Evolutionary conservation across 2,888 invertebrate genomes (phyloP), one percentile per base, ranked within the genome.

Genomic region (Macaria notata): DNA sequence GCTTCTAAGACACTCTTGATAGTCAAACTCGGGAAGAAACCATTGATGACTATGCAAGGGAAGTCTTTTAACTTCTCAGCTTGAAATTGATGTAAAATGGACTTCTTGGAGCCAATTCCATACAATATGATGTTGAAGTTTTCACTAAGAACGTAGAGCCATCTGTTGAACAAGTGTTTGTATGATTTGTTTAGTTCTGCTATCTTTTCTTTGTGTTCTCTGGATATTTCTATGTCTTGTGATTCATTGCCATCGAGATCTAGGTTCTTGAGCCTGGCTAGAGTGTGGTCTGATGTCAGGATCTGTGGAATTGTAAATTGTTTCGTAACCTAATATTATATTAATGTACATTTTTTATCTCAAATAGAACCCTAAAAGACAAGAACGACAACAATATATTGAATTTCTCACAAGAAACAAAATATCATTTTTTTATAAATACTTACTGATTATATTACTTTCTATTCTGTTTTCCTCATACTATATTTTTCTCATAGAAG

Each of bases 1-100:
- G 93, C 93, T 84, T 95, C 96, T 45, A 96, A 82, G 67, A 96
- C 93, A 92, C 95, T 96, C 88, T 97, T 98, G 0, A 97, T 86
- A 0, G 96, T 96, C 49, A 98, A 88, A 85, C 97, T 96, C 2
- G 98, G 98, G 77, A 98, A 98, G 84, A 96, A 98, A 2, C 98
- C 98, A 84, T 98, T 98, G 0, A 98, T 89, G 30, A 97, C 95
- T 48, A 98, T 80, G 54, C 96, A 95, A 0, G 95, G 94, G 69
- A 78, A 83, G 43, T 84, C 76, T 58, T 81, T 70, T 0, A 91
- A 68, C 59, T 81, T 86, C 61, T 94, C 88, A 19, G 84, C 85
- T 73, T 96, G 95, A 81, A 98, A 98, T 61, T 94, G 88, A 63
- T 95, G 94, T 38, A 99, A 82, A 30, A 99, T 85, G 33, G 92